Percentiles rank a stretch among this genome's conserved stretches.
Conservation (phyloP, 2,113 vertebrate species). For the Corydoras maculifer region DNA sequence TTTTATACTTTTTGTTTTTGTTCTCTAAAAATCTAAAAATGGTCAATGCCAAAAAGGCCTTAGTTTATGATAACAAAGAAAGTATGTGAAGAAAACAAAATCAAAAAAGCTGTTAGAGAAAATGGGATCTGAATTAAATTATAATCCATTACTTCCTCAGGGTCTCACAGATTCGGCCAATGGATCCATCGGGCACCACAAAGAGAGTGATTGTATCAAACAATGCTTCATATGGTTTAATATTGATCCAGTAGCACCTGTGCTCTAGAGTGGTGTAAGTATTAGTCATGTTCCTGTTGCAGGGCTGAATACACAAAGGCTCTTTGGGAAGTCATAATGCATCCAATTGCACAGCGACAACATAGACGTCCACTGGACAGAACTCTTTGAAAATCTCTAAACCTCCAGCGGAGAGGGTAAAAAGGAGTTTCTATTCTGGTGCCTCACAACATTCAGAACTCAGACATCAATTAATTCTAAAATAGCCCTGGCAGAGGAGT, state of each 20-base stretch:
- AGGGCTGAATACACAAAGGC: conserved; percentile 14
- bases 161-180: no score
- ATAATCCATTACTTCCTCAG: no score
- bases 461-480: conserved; percentile 63
- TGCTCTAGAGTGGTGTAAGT: conserved; percentile 9
- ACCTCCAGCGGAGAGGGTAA: conserved; percentile 43
- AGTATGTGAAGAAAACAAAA: no score
- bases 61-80: no score
- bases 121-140: no score
- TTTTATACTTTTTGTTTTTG: no score
- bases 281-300: conserved; percentile 15
- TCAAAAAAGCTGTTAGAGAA: no score
- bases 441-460: conserved; percentile 44
- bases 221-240: neutral
- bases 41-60: no score
- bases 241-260: conserved; percentile 2
- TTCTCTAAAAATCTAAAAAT: no score
- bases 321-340: neutral
- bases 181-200: no score
- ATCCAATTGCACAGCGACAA: conserved; percentile 17
- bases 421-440: conserved; percentile 53
- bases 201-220: no score
- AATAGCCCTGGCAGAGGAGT: conserved; percentile 50
- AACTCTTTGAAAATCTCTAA: conserved; percentile 45
- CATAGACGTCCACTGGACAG: conserved; percentile 44